Base-by-base conservation (phyloP, 2,113 vertebrate species). In the Cottus gobio region DNA sequence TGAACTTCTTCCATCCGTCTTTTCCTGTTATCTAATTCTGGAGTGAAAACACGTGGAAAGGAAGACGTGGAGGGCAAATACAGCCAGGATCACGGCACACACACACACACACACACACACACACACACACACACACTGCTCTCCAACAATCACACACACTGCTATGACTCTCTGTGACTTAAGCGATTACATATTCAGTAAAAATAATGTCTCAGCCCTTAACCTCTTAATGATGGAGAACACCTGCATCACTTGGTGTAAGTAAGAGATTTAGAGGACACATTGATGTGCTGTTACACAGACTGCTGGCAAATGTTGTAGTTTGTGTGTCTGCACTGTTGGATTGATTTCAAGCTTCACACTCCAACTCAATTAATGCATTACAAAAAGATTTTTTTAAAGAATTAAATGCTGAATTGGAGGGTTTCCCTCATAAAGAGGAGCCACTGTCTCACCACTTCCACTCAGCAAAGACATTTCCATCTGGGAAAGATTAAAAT, bases 101-200 rank as follows among this genome's bases (percentile, higher is more conserved):
- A 64, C 68, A 82, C 83, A 70, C 72, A 73, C 73, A 31, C 37
- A 9, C 37, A 11, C 37, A 8, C 81, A 66, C 46, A 78, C 24
- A 81, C 37, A 57, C 70, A 68, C 67, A 71, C 44, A 76, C 24
- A 8, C 28, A 52, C 64, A 42, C 63, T 22, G 61, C 57, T 84
- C 56, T 79, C 72, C 70, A 85, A 75, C 82, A 84, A 67, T 85
- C 80, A 83, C 78, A 82, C 61, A 64, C n/a, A 66, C 16, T 1
- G 1, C 69, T 70, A 10, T n/a, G 46, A 63, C 71, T 64, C 79
- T 77, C 70, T 56, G 79, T 56, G 60, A 63, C n/a, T 80, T 58
- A 39, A 4, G 64, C 24, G 77, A 87, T 85, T 86, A 60, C 48
- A 74, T 50, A 39, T 79, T 87, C 74, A 60, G 67, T 58, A 52